Evolutionary conservation across 2,888 invertebrate genomes (phyloP).

Genomic region (Ochropleura plecta): DNA sequence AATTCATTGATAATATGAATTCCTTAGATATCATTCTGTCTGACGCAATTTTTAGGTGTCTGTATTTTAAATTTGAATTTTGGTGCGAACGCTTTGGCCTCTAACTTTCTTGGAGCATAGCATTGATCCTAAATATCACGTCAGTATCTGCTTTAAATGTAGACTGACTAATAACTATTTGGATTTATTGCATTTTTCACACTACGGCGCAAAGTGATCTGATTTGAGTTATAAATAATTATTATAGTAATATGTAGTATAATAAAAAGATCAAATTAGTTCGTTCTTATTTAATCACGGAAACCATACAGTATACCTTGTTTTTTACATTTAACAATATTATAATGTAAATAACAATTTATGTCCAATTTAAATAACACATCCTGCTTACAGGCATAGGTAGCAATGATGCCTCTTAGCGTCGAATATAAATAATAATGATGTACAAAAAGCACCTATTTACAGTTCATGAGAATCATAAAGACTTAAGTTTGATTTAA

Average conservation of each 20-base stretch:
- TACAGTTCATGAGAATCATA: conserved; percentile 23
- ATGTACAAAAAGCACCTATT: conserved; percentile 36
- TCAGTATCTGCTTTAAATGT: not conserved
- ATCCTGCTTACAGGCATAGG: conserved; percentile 27
- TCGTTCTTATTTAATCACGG: conserved; percentile 54
- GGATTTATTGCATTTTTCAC: conserved; percentile 1
- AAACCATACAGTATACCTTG: conserved; percentile 41
- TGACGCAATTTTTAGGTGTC: not conserved
- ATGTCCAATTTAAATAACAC: conserved; percentile 38
- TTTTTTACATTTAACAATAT: conserved; percentile 27
- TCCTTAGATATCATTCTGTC: conserved; percentile 1
- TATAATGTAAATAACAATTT: conserved; percentile 32
- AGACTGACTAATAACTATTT: not conserved
- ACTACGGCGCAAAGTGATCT: not conserved
- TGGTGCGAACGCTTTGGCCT: conserved; percentile 9
- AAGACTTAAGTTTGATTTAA: conserved; percentile 17
- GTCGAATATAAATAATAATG: conserved; percentile 29
- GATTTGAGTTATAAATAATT: not conserved
- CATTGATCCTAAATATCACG: not conserved
- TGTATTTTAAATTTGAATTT: not conserved
- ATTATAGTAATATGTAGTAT: not conserved
- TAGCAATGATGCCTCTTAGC: conserved; percentile 1
- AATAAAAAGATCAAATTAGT: conserved; percentile 43
- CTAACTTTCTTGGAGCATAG: not conserved
- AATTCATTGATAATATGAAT: conserved; percentile 13